Percentiles rank a stretch among this genome's conserved stretches.
These are phyloP conservation scores for Luperina nickerlii DNA, from an alignment of 2,888 invertebrate genomes.

Conservation along the genomic window DNA sequence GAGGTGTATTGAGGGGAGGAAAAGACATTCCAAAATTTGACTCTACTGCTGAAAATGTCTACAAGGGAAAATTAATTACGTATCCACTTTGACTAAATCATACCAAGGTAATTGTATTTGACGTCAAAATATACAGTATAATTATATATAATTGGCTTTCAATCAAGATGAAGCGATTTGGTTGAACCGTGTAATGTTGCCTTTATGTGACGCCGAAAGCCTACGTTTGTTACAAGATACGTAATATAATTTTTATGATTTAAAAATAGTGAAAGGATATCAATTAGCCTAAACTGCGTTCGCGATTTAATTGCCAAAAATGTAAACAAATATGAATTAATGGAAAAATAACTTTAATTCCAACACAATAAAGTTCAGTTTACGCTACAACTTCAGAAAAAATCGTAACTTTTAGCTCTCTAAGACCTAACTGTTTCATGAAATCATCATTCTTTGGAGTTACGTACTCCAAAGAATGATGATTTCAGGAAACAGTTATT, in stretches of 20 bases:
- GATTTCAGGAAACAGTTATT: too few relatives aligned
- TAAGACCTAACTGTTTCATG: too few relatives aligned
- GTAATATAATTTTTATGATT: too few relatives aligned
- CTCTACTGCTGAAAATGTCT: constrained; percentile 15
- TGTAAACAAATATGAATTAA: too few relatives aligned
- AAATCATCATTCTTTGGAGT: too few relatives aligned
- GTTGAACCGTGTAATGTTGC: neutral
- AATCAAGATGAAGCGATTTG: neutral
- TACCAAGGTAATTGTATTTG: constrained; percentile 31
- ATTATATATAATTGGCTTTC: neutral
- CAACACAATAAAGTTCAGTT: too few relatives aligned
- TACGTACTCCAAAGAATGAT: too few relatives aligned
- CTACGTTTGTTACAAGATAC: too few relatives aligned
- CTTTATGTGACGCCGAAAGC: neutral
- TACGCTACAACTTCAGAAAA: too few relatives aligned
- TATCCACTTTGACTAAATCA: constrained; percentile 32
- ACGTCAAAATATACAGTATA: neutral
- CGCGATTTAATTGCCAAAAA: too few relatives aligned
- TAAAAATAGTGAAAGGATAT: neutral
- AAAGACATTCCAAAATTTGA: constrained; percentile 19
- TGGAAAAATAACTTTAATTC: too few relatives aligned
- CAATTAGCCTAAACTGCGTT: neutral
- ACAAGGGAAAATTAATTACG: constrained; percentile 28
- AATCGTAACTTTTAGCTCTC: too few relatives aligned
- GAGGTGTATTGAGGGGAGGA: neutral